Base-by-base conservation (phyloP, 2,888 invertebrate species). In the Campoplex nolae region DNA sequence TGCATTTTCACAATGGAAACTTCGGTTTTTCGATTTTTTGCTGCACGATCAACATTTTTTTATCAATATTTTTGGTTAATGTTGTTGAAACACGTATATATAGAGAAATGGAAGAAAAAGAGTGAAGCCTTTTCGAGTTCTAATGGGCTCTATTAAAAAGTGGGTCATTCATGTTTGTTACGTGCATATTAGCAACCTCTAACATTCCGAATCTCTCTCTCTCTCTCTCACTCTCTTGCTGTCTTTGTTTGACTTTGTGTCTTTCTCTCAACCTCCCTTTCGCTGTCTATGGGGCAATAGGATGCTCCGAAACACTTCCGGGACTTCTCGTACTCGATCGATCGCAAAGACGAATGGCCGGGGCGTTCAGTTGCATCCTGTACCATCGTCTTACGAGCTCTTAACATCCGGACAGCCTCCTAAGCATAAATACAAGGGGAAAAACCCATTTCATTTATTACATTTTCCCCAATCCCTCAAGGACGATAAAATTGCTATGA, bases 151-250 rank as follows among this genome's bases (percentile, higher is more conserved):
- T 58, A 13, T 74, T 48, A 45, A 58, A 54, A 86, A 84, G 48
- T 86, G 62, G 86, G 86, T 86, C 86, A 83, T 73, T 81, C 73
- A 23, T 51, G 84, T 78, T 84, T 54, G 71, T 73, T 80, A 75
- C 83, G 80, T 73, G 81, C 23, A 54, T 58, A 82, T 62, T 70
- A 58, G 83, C 76, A 76, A 75, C 51, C 71, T 76, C 67, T 18
- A 51, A 67, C 76, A 54, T 75, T 81, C 77, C 32, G 56, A 80
- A 38, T 75, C 58, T 51, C 18, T 38, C 45, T 54, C 67, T 54
- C n/a, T 67, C 16, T 38, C 32, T 6, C 32, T 48, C 9, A 18
- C 18, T 73, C n/a, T 54, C 51, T 51, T 18, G 35, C 42, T 1
- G 18, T 51, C 9, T 38, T n/a, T 35, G 18, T 54, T 38, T 11